Evolutionary conservation across 64 coral and sea anemone species (phyloP).

Genomic region (Exaiptasia diaphana): DNA sequence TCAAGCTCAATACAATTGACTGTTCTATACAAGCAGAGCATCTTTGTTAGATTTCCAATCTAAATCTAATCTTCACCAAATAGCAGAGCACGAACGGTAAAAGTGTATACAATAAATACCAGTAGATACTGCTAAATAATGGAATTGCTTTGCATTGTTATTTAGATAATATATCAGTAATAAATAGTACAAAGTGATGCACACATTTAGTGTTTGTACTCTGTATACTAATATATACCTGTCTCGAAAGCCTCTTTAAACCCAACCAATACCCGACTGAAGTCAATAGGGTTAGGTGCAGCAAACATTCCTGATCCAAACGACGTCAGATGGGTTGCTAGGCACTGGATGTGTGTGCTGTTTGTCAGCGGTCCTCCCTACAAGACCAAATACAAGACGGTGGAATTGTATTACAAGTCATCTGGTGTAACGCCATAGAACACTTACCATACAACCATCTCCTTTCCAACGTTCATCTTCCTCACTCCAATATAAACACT

Average conservation of each 20-base stretch:
- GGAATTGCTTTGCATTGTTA: too few relatives aligned
- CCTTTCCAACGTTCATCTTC: constrained; percentile 49
- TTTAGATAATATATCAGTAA: too few relatives aligned
- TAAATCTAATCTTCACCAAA: too few relatives aligned
- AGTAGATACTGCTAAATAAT: too few relatives aligned
- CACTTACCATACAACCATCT: constrained; percentile 69
- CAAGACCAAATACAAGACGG: neutral
- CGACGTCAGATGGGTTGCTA: constrained; percentile 70
- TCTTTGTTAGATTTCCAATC: too few relatives aligned
- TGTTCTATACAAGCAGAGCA: too few relatives aligned
- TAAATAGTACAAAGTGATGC: too few relatives aligned
- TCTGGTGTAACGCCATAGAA: neutral
- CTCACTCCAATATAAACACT: constrained; percentile 76
- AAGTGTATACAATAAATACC: too few relatives aligned
- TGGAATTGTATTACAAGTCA: neutral
- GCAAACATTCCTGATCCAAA: constrained; percentile 66
- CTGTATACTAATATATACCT: too few relatives aligned
- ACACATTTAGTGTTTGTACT: too few relatives aligned
- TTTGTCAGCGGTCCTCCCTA: constrained; percentile 67
- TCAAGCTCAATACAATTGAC: too few relatives aligned
- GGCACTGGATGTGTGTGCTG: constrained; percentile 48
- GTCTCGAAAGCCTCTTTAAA: constrained; percentile 59
- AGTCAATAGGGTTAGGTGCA: constrained; percentile 79
- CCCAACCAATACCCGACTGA: constrained; percentile 53
- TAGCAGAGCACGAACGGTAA: too few relatives aligned